Evolutionary conservation across 1,140 invertebrate species (phyloP).

Genomic region (Saxidomus purpurata): DNA sequence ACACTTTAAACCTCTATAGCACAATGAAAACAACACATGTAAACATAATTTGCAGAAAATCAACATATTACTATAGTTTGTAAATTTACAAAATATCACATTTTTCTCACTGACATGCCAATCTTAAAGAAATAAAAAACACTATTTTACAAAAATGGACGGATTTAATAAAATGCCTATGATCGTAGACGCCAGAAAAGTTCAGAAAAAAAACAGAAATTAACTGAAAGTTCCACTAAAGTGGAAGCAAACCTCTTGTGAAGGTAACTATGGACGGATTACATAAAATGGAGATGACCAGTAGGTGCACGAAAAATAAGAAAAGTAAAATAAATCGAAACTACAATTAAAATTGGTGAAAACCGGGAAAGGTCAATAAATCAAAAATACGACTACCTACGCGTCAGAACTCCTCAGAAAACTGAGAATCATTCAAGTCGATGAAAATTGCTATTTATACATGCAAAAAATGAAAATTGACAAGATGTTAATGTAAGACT

Average conservation of each 20-base stretch:
- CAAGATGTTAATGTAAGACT: background rate
- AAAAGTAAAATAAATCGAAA: background rate
- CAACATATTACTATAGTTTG: too few relatives aligned
- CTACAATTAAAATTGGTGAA: background rate
- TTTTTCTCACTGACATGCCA: too few relatives aligned
- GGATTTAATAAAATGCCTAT: too few relatives aligned
- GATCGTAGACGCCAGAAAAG: too few relatives aligned
- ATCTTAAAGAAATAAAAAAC: background rate
- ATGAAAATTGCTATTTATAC: background rate
- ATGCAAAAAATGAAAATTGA: background rate
- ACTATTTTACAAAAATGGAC: background rate
- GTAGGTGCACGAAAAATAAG: too few relatives aligned
- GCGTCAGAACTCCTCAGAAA: background rate
- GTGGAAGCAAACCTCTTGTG: too few relatives aligned
- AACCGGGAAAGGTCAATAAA: background rate
- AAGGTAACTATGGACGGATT: too few relatives aligned
- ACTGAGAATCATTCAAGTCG: background rate
- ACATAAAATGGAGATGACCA: too few relatives aligned
- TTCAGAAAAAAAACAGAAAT: too few relatives aligned
- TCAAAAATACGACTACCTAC: background rate
- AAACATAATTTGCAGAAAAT: background rate
- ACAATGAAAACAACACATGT: background rate
- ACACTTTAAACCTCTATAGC: background rate
- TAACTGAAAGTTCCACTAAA: too few relatives aligned
- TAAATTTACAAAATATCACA: too few relatives aligned